A percentile compares a stretch with the other conserved stretches of the same genome.
phyloP scores from a whole-genome alignment of 2,113 vertebrate genomes.

The Brachyhypopomus occidentalis region DNA sequence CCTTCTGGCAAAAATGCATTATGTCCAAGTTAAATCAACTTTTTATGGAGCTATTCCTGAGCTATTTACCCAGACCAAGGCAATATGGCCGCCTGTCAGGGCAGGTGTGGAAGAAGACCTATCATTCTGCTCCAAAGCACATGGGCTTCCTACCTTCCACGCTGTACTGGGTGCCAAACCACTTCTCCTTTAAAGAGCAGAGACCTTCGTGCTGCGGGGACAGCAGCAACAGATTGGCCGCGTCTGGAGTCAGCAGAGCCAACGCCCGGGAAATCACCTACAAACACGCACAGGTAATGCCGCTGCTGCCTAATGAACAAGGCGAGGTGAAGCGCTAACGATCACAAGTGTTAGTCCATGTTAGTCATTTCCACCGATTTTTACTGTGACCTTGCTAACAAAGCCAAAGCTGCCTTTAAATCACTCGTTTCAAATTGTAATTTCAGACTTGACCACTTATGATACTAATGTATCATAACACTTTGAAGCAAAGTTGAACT shows the following conservation, averaged over 20 bases:
- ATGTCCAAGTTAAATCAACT: too few relatives aligned
- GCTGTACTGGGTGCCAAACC: constrained; percentile 95
- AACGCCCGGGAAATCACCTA: constrained; percentile 89
- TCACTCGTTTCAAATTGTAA: background rate
- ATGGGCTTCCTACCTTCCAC: constrained; percentile 81
- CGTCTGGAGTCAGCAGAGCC: constrained; percentile 84
- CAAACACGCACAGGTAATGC: constrained; percentile 33
- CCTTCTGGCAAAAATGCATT: too few relatives aligned
- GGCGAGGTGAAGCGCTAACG: background rate
- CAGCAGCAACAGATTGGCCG: constrained; percentile 89
- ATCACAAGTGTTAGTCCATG: too few relatives aligned
- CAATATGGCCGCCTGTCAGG: too few relatives aligned
- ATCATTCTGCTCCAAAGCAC: background rate
- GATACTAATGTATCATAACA: background rate
- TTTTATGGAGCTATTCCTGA: too few relatives aligned
- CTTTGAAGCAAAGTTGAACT: too few relatives aligned
- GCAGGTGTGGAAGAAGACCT: too few relatives aligned
- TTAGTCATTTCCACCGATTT: too few relatives aligned
- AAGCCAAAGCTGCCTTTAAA: too few relatives aligned
- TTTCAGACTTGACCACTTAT: background rate
- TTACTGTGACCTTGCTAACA: too few relatives aligned
- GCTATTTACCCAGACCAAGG: too few relatives aligned
- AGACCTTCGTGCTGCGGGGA: constrained; percentile 92
- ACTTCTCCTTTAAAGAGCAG: constrained; percentile 88
- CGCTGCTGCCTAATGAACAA: background rate